Conservation (phyloP, 2,797 vertebrate genomes). For the Pelobates cultripes region DNA sequence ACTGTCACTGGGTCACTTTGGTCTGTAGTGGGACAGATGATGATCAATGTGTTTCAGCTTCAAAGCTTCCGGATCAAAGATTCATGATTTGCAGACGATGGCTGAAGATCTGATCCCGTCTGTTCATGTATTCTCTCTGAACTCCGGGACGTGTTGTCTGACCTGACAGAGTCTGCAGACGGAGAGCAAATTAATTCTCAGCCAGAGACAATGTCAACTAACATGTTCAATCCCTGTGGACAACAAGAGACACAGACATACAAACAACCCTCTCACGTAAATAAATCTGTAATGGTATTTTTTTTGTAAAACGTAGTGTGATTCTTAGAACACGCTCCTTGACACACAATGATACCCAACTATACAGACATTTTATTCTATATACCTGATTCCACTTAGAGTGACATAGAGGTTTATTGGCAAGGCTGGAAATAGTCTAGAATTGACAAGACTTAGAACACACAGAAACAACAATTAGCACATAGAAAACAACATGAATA, state of each 20-base stretch:
- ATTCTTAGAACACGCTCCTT: too few relatives aligned
- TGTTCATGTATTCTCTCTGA: conserved; percentile 53
- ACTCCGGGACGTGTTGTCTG: conserved; percentile 45
- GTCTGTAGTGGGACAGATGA: conserved; percentile 28
- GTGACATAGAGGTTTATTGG: too few relatives aligned
- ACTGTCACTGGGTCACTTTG: conserved; percentile 49
- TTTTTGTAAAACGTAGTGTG: not conserved
- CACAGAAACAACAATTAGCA: too few relatives aligned
- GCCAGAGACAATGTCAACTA: conserved; percentile 49
- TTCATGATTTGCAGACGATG: conserved; percentile 23
- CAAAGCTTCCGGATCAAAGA: conserved; percentile 51
- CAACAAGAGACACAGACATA: not conserved
- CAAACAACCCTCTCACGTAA: not conserved
- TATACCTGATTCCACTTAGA: too few relatives aligned
- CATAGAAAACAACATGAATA: too few relatives aligned
- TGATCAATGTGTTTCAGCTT: conserved; percentile 52
- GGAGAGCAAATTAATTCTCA: conserved; percentile 34
- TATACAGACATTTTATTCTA: too few relatives aligned
- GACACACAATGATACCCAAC: too few relatives aligned
- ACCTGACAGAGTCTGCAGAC: conserved; percentile 38
- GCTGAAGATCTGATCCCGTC: conserved; percentile 40
- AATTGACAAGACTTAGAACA: too few relatives aligned
- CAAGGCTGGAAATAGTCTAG: too few relatives aligned
- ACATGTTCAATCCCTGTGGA: conserved; percentile 41
- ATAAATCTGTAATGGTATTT: not conserved